Base-by-base conservation (phyloP, 2,797 vertebrate species). In the Pyrocephalus nanus region DNA sequence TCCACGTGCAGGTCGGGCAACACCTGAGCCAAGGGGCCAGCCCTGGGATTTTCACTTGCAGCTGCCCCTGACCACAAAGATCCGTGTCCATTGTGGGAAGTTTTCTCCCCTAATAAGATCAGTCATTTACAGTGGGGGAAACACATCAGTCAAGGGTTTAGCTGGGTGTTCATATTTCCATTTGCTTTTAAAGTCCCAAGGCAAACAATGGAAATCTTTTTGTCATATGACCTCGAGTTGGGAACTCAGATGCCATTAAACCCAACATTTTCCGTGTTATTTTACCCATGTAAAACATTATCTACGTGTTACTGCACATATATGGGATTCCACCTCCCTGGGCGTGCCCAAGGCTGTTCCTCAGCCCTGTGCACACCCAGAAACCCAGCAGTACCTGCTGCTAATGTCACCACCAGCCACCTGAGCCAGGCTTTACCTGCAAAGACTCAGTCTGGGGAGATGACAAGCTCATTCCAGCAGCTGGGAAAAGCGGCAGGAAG, bases 1-100 rank as follows among this genome's bases (percentile, higher is more conserved):
- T 36, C 16, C 34, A 12, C 0, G 0, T 2, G 15, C 29, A 36
- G 38, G 30, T 0, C 30, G 74, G 60, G 55, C 20, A 17, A 29
- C 30, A 45, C 22, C 42, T 2, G 16, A 55, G 84, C 40, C 66
- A 19, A 54, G 62, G 48, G 54, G 42, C n/a, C 29, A 38, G 2
- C 3, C 19, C 38, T 3, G 26, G 16, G 3, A 12, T 58, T 69
- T 80, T n/a, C 48, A 45, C 40, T 64, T 47, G 34, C 48, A 54
- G 7, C 38, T 15, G 8, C 32, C 10, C 58, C 53, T 8, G 3
- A 11, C 34, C 70, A 29, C 42, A 69, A 12, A 45, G 21, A 64
- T 8, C 43, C 11, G 3, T 1, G 3, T 40, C 34, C 4, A 0
- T 48, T 86, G 66, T 0, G 5, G 30, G 47, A 83, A n/a, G 29